phyloP scores from a whole-genome alignment of 2,888 invertebrate species.

The Rambutsinella grinnellia region DNA sequence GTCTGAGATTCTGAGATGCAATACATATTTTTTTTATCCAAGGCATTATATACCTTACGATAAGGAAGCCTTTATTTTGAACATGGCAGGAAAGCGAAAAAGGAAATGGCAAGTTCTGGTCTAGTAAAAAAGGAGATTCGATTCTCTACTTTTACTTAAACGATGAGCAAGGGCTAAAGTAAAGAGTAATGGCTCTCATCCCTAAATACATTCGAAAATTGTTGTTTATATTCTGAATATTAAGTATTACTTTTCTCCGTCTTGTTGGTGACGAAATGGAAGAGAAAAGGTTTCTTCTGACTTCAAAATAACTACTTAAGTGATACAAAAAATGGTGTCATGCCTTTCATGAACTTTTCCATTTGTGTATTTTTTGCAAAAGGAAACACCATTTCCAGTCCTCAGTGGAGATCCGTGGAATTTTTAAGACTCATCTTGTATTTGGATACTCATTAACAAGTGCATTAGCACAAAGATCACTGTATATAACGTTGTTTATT shows the following conservation, averaged over 20 bases:
- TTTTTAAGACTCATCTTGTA: not conserved
- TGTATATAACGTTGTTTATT: not conserved
- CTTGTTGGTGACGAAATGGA: not conserved
- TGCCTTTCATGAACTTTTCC: not conserved
- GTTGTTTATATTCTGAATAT: conserved; percentile 19
- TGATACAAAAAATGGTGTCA: not conserved
- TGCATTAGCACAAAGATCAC: not conserved
- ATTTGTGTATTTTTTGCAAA: not conserved
- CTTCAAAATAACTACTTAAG: not conserved
- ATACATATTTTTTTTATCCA: too few species aligned
- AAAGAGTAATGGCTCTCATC: conserved; percentile 18
- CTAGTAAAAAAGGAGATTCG: conserved; percentile 30
- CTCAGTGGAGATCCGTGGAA: too few species aligned
- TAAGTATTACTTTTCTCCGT: not conserved
- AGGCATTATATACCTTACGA: too few species aligned
- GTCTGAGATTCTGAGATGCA: too few species aligned
- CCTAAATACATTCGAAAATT: conserved; percentile 18
- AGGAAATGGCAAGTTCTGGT: conserved; percentile 52
- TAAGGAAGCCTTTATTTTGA: too few species aligned
- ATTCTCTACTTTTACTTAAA: not conserved
- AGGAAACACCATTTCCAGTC: not conserved
- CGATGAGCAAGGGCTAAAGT: conserved; percentile 8
- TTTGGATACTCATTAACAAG: not conserved
- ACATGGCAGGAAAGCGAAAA: conserved; percentile 31
- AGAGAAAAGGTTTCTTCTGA: not conserved